Percentiles rank a stretch among this genome's conserved stretches.
Evolutionary conservation across 1,140 invertebrate genomes (phyloP).

Genomic region (Ladona fulva): DNA sequence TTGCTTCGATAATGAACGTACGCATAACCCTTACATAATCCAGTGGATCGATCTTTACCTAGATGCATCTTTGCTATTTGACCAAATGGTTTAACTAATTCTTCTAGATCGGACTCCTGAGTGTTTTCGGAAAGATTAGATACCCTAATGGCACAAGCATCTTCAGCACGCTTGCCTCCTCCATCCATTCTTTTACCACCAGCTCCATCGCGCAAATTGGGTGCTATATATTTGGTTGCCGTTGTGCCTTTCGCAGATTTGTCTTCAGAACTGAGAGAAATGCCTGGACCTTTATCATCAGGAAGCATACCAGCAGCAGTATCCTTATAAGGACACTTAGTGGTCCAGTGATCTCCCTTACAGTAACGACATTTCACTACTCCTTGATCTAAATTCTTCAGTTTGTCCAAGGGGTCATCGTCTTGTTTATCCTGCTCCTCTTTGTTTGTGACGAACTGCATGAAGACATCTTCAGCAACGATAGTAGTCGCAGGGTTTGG

Average conservation of each 20-base stretch:
- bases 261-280: constrained; percentile 34
- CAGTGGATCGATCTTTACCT: constrained; percentile 73
- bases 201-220: constrained; percentile 74
- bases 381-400: constrained; percentile 59
- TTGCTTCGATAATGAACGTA: constrained; percentile 91
- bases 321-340: constrained; percentile 94
- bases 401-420: constrained; percentile 69
- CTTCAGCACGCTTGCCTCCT: constrained; percentile 57
- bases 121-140: constrained; percentile 97
- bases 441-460: constrained; percentile 83
- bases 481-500: constrained; percentile 95
- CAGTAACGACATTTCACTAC: constrained; percentile 90
- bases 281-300: constrained; percentile 29
- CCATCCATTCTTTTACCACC: constrained; percentile 41
- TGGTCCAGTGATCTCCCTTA: constrained; percentile 94
- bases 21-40: constrained; percentile 86
- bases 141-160: constrained; percentile 85
- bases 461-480: constrained; percentile 89
- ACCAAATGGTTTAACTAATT: constrained; percentile 88
- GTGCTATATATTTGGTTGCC: constrained; percentile 69
- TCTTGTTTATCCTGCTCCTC: constrained; percentile 73
- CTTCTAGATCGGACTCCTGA: constrained; percentile 88
- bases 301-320: constrained; percentile 52
- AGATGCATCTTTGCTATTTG: constrained; percentile 78
- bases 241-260: constrained; percentile 31